A percentile compares a stretch with the other conserved stretches of the same genome.
phyloP scores from a whole-genome alignment of 2,113 vertebrate species.

The Cinclus mexicanus region DNA sequence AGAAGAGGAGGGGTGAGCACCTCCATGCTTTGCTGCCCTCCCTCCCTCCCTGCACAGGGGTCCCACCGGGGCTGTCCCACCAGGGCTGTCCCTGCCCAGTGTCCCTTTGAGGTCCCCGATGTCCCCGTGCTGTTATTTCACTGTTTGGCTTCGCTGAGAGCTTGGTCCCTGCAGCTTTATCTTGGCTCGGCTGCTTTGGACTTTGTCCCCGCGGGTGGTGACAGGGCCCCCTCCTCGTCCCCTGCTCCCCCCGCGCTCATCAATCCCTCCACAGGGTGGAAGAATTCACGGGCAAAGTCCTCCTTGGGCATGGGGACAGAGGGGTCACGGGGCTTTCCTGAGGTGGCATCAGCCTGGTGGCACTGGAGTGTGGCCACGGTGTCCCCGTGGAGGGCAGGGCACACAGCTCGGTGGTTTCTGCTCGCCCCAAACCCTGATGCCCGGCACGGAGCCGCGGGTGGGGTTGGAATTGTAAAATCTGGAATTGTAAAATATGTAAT shows the following conservation, averaged over 20 bases:
- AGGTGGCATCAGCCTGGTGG: background rate
- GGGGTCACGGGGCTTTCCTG: background rate
- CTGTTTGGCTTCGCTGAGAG: background rate
- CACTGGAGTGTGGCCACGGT: background rate
- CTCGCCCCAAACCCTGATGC: background rate
- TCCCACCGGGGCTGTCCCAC: rapidly evolving
- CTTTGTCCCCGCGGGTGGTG: background rate
- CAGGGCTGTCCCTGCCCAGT: background rate
- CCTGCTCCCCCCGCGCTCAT: background rate
- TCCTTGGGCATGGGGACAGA: background rate
- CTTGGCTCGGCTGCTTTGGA: background rate
- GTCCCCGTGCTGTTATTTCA: rapidly evolving
- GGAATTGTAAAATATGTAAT: too few species aligned
- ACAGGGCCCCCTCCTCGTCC: background rate
- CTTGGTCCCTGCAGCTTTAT: background rate
- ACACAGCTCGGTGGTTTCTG: background rate
- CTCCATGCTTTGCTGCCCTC: background rate
- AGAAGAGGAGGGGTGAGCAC: background rate
- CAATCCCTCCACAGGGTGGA: background rate
- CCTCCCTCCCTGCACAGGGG: rapidly evolving
- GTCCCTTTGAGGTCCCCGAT: background rate
- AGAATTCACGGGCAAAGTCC: background rate
- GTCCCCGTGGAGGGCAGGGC: background rate
- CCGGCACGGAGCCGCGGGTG: background rate
- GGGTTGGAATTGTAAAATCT: background rate